Base-by-base conservation (phyloP, 2,797 vertebrate species). In the Lycodopsis pacificus region DNA sequence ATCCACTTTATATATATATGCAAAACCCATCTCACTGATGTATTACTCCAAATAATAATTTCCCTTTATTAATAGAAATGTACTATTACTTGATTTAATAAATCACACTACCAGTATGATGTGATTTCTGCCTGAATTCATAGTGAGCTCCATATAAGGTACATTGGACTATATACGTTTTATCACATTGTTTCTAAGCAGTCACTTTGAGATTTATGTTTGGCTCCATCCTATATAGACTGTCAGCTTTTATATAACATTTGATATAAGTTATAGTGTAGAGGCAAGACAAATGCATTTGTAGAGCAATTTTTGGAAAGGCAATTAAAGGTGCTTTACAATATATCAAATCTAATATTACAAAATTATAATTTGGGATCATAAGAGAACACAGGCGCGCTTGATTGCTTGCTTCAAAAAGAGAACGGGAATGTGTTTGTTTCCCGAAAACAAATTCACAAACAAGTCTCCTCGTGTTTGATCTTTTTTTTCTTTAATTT, bases 21-120 rank as follows among this genome's bases (percentile, higher is more conserved):
- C 30, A 62, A 12, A 54, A 53, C 32, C 19, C 30, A 80, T 34
- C 34, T 68, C 19, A 67, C 46, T 48, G 40, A 49, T 73, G 48
- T 30, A 56, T 36, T 34, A 19, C 27, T 22, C 11, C 3, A 76
- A 69, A 75, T 27, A 17, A 42, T 20, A 1, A 9, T 40, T 27
- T 30, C 0, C 2, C 54, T 30, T 44, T 36, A 22, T 44, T n/a
- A 32, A 53, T 40, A 44, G 14, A 73, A 8, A 8, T 69, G 58
- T 65, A 64, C 9, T 73, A 34, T 40, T 72, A 53, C 9, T 42
- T 48, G 7, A 70, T 69, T 48, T 49, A 76, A 87, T 80, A 69
- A 68, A 84, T 76, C 10, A 40, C 38, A 40, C 38, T 40, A 56
- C 17, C 59, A 2, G 22, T 48, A 17, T 53, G 19, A 63, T 79